phyloP scores from a whole-genome alignment of 2,797 vertebrate genomes.

The Galaxias olidus region DNA sequence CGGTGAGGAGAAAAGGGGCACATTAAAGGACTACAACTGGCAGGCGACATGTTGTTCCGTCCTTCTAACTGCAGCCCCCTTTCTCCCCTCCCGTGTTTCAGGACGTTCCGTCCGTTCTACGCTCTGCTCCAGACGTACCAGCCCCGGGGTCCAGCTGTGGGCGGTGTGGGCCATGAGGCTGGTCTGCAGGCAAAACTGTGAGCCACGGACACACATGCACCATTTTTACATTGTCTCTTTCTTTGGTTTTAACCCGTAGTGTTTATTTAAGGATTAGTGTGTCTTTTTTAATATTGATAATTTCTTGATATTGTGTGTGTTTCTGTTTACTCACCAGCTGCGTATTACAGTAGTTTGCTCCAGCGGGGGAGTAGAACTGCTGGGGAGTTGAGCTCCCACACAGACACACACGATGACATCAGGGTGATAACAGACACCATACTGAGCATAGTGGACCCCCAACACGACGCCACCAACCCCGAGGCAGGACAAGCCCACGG shows the following conservation, averaged over 20 bases:
- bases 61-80: no score
- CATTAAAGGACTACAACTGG: no score
- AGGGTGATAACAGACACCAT: conserved; percentile 81
- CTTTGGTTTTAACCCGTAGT: no score
- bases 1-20: conserved; percentile 75
- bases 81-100: conserved; percentile 54
- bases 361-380: conserved; percentile 80
- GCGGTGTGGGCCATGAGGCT: conserved; percentile 95
- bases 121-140: conserved; percentile 84
- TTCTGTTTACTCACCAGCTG: conserved; percentile 65
- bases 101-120: conserved; percentile 90
- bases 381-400: conserved; percentile 82
- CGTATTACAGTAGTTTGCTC: conserved; percentile 87
- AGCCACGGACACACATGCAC: conserved; percentile 39
- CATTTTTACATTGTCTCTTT: no score
- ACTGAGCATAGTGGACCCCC: conserved; percentile 78
- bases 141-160: conserved; percentile 92
- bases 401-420: conserved; percentile 82
- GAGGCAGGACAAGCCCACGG: conserved; percentile 44
- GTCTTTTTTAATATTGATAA: background rate
- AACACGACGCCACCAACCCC: conserved; percentile 67
- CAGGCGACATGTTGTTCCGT: no score
- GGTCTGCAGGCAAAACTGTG: conserved; percentile 92
- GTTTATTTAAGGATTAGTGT: background rate
- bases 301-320: no score